These are phyloP conservation scores for Amorpha juglandis DNA, from an alignment of 2,888 invertebrate genomes.

Conservation along the genomic window DNA sequence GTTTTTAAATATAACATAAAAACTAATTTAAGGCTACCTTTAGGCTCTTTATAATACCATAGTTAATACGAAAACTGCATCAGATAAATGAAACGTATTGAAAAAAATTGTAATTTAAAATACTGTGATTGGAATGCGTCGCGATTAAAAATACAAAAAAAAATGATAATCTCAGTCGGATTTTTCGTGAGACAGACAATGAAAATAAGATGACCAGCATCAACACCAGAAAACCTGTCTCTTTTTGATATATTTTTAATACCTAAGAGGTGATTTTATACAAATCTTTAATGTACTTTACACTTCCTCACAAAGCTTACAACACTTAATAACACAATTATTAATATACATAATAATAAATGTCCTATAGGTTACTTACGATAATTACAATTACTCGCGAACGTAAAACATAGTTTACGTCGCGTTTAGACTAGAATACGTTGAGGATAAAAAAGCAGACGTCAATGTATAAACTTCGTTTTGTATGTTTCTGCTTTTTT, in stretches of 20 bases:
- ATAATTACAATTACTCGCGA: conserved; percentile 80
- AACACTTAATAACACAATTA: conserved; percentile 74
- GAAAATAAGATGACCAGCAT: conserved; percentile 68
- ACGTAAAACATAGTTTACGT: conserved; percentile 72
- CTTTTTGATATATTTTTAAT: conserved; percentile 47
- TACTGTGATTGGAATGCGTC: conserved; percentile 81
- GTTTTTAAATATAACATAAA: conserved; percentile 49
- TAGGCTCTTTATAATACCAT: conserved; percentile 53
- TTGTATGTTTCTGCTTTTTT: conserved; percentile 65
- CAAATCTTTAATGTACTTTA: conserved; percentile 73
- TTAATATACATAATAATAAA: conserved; percentile 66
- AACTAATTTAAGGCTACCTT: conserved; percentile 46
- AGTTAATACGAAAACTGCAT: conserved; percentile 45
- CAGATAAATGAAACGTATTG: conserved; percentile 43
- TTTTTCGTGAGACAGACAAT: conserved; percentile 54
- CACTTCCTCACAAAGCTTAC: conserved; percentile 71
- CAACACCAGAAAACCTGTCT: conserved; percentile 58
- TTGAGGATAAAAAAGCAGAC: conserved; percentile 83
- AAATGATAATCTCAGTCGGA: conserved; percentile 64
- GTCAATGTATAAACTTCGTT: conserved; percentile 68
- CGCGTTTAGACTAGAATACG: conserved; percentile 82
- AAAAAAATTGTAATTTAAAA: conserved; percentile 68
- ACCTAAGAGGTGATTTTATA: conserved; percentile 71
- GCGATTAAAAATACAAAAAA: conserved; percentile 54
- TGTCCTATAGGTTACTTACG: conserved; percentile 72